These are phyloP conservation scores for Aphaenogaster floridana DNA, from an alignment of 1,140 invertebrate genomes.

Conservation along the genomic window DNA sequence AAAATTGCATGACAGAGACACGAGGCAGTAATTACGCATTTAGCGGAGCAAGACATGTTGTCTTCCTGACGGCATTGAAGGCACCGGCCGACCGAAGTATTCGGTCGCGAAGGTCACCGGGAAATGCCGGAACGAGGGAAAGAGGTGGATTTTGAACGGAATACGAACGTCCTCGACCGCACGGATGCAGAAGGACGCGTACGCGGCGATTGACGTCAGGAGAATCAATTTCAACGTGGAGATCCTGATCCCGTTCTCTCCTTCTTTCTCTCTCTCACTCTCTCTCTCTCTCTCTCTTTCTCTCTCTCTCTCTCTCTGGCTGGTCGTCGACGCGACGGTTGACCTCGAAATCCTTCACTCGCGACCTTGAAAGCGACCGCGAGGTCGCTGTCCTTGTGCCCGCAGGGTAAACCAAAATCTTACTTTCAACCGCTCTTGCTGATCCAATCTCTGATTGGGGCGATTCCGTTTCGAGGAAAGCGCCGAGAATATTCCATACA, in stretches of 20 bases:
- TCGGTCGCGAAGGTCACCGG: conserved; percentile 58
- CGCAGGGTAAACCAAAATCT: conserved; percentile 24
- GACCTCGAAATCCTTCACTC: conserved; percentile 29
- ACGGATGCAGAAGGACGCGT: conserved; percentile 46
- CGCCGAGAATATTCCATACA: not conserved
- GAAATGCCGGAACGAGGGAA: conserved; percentile 71
- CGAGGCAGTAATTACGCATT: conserved; percentile 19
- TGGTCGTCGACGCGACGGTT: not conserved
- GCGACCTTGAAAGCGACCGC: conserved; percentile 34
- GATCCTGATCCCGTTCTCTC: conserved; percentile 59
- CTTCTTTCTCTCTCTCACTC: not conserved
- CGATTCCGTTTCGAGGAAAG: conserved; percentile 7
- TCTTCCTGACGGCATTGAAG: conserved; percentile 68
- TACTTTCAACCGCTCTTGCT: not conserved
- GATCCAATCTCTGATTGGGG: not conserved
- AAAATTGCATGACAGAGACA: not conserved
- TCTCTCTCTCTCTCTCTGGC: not conserved
- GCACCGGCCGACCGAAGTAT: conserved; percentile 9
- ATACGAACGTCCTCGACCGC: conserved; percentile 51
- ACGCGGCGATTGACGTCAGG: conserved; percentile 30
- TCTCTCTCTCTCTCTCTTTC: not conserved
- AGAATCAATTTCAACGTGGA: conserved; percentile 25
- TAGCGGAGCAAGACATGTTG: not conserved
- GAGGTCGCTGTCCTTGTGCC: conserved; percentile 43
- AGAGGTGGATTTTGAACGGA: conserved; percentile 22